Base-by-base conservation (phyloP, 2,888 invertebrate genomes). In the Polyploca ridens region DNA sequence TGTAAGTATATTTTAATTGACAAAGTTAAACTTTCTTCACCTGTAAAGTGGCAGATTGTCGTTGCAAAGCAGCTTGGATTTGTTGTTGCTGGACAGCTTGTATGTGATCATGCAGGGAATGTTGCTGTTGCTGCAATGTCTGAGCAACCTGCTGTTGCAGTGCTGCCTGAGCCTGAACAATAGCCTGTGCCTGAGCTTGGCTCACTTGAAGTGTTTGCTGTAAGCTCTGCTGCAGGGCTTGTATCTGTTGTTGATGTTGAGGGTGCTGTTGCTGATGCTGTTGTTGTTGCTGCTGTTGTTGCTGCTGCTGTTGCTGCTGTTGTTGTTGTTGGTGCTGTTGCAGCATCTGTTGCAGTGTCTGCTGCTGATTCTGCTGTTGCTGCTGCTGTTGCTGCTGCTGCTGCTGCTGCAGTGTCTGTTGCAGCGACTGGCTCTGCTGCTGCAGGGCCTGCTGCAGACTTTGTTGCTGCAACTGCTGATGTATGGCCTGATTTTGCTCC, bases 11-110 rank as follows among this genome's bases (percentile, higher is more conserved):
- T 67, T 54, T 19, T 54, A 19, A 59, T 59, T 63, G 54, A 54
- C 19, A 54, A 54, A 16, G 54, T 54, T 54, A 19, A 19, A 54
- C 19, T 54, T 54, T 54, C 54, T 54, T 54, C 76, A 90, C 94
- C 89, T 93, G 94, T 76, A 94, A 81, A 46, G 91, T 90, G 68
- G 91, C 92, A 74, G 94, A 90, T 77, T 94, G 94, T 59, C 92
- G 73, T 75, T 94, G 94, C 69, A 93, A 80, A 58, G 92, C 94
- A 74, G 92, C 94, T 77, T 94, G 94, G 62, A 94, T 93, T 73
- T 94, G 93, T 75, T 93, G 93, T 76, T 93, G 94, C 66, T 93
- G 93, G 1, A 91, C 93, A 6, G 89, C 93, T 77, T 93, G 93
- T 66, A 94, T 79, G 74, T 92, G 93, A 63, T 93, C 93, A 74